A percentile compares a stretch with the other conserved stretches of the same genome.
Evolutionary conservation across 2,113 vertebrate genomes (phyloP).

Genomic region (Cryptomyrus ogoouensis): DNA sequence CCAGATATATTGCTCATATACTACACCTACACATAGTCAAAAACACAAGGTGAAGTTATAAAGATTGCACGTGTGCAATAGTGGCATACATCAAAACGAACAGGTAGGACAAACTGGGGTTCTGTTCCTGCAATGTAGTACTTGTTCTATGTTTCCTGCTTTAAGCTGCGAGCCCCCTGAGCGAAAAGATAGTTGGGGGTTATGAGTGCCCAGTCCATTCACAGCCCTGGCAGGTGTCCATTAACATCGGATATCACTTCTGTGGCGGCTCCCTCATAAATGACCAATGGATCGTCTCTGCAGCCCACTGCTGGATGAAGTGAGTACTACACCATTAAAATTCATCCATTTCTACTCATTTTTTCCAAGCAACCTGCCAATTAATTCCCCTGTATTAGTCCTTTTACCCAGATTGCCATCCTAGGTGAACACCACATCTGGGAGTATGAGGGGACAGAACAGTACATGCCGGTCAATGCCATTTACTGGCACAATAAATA

Average conservation of each 20-base stretch:
- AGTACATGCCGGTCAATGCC: conserved; percentile 54
- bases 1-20: not conserved
- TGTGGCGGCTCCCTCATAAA: conserved; percentile 58
- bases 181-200: conserved; percentile 59
- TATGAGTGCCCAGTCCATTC: conserved; percentile 45
- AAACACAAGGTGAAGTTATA: not conserved
- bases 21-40: not conserved
- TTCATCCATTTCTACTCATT: not conserved
- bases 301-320: conserved; percentile 63
- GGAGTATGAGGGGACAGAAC: conserved; percentile 51
- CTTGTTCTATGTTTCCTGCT: not conserved
- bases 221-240: conserved; percentile 53
- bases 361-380: not conserved
- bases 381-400: conserved; percentile 36
- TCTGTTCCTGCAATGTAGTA: not conserved
- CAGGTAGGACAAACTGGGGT: not conserved
- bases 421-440: conserved; percentile 60
- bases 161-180: conserved; percentile 49
- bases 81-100: not conserved
- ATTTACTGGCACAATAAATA: conserved; percentile 61
- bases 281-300: conserved; percentile 58
- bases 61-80: not conserved
- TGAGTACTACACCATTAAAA: conserved; percentile 36
- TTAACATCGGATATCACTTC: conserved; percentile 59
- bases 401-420: conserved; percentile 42